Evolutionary conservation across 1,140 invertebrate genomes (phyloP).

Genomic region (Metaphire vulgaris): DNA sequence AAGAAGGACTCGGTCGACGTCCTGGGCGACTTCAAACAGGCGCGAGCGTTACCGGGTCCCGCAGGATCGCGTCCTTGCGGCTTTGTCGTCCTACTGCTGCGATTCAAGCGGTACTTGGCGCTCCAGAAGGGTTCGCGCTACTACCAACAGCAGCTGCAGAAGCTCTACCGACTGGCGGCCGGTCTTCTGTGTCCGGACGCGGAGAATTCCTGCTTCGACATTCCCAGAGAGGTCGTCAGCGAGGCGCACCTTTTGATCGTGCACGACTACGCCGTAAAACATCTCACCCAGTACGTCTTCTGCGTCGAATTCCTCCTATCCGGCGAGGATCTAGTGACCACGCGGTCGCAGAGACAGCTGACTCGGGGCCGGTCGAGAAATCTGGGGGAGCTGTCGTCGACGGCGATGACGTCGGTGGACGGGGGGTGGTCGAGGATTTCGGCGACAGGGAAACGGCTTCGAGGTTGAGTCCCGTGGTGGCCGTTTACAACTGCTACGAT

Average conservation of each 20-base stretch:
- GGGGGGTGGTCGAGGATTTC: background rate
- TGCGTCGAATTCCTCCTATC: constrained; percentile 4
- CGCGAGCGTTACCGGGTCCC: too few relatives aligned
- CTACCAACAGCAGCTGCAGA: background rate
- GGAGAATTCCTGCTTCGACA: background rate
- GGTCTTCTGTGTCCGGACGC: background rate
- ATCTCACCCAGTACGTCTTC: constrained; percentile 12
- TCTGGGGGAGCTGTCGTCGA: too few relatives aligned
- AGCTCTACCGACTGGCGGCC: background rate
- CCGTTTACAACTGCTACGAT: constrained; percentile 9
- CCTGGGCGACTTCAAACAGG: background rate
- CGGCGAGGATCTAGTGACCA: constrained; percentile 25
- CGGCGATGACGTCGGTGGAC: background rate
- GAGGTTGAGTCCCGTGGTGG: background rate
- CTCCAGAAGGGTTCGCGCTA: background rate
- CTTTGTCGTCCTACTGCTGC: background rate
- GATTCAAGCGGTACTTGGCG: background rate
- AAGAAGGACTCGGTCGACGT: background rate
- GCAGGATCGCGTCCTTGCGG: background rate
- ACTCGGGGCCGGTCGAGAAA: background rate
- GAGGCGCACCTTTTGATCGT: background rate
- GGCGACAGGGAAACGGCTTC: background rate
- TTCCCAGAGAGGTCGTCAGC: background rate
- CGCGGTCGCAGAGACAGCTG: constrained; percentile 6
- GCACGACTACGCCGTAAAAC: constrained; percentile 15